Evolutionary conservation across 2,888 invertebrate genomes (phyloP), one percentile per base, ranked within the genome.

Genomic region (Heteromyza rotundicornis): DNA sequence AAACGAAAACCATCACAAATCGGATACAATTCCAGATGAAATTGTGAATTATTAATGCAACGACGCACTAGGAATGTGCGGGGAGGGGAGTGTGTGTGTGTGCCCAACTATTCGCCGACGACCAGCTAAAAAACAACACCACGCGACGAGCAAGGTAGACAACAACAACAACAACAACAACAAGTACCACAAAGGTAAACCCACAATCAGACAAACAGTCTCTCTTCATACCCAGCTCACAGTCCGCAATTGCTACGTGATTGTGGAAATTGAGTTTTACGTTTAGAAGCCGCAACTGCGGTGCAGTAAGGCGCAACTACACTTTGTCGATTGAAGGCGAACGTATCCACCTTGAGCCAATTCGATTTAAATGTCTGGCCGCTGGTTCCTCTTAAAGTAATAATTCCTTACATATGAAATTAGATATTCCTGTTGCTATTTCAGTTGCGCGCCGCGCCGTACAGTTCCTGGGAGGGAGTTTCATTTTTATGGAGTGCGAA

Each of bases 41-140:
- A 80, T 76, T 78, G 76, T 81, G 72, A 81, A 79, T 79, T 81
- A 79, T 81, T 81, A 80, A 79, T 80, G 76, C 74, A 73, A 66
- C n/a, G n/a, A n/a, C 70, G 68, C 70, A 52, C 52, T 16, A 52
- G 47, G 20, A 54, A 20, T 7, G 2, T 17, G 12, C 35, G 12
- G 19, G 53, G 16, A 53, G 16, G 27, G 32, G 55, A 20, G 47
- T 47, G 17, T 8, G 47, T 40, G 5, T 35, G 40, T 24, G 56
- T 47, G 32, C 17, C 24, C 32, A 23, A 74, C 74, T 77, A 74
- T 76, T 76, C 47, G 8, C 47, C 17, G 7, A 47, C 47, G 20
- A 19, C 17, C 19, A 47, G 40, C 14, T n/a, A n/a, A n/a, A n/a
- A n/a, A n/a, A n/a, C n/a, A n/a, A n/a, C n/a, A n/a, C n/a, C 77